phyloP scores from a whole-genome alignment of 1,140 invertebrate genomes.

The Apis cerana region DNA sequence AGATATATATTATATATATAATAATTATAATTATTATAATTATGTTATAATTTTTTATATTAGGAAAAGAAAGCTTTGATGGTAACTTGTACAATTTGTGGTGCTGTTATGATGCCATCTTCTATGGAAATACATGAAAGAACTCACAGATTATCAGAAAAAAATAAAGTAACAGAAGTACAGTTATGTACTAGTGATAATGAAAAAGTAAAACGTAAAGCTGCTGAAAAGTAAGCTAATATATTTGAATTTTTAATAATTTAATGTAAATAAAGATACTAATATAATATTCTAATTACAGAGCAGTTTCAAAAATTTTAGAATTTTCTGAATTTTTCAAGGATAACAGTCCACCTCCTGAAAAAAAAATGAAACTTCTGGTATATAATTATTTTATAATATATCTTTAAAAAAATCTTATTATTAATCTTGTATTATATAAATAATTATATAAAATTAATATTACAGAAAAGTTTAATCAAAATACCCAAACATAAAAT shows the following conservation, averaged over 20 bases:
- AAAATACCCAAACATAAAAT: constrained; percentile 62
- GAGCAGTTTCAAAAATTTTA: constrained; percentile 73
- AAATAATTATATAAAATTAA: constrained; percentile 23
- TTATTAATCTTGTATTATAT: not conserved
- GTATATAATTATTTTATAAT: constrained; percentile 23
- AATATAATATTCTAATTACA: constrained; percentile 49
- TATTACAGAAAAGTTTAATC: constrained; percentile 66
- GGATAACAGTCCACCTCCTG: constrained; percentile 24
- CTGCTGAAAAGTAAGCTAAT: constrained; percentile 80
- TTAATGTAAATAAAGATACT: not conserved
- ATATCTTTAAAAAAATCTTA: not conserved
- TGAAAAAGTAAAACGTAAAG: constrained; percentile 78
- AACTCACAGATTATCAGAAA: constrained; percentile 65
- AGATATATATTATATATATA: not conserved
- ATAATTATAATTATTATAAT: not conserved
- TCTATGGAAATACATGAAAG: constrained; percentile 83
- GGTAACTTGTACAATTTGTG: constrained; percentile 82
- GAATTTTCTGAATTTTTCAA: constrained; percentile 70
- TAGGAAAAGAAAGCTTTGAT: constrained; percentile 82
- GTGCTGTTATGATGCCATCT: constrained; percentile 82
- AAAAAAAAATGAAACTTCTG: constrained; percentile 36
- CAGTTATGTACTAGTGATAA: not conserved
- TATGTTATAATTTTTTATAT: not conserved
- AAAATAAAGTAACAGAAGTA: constrained; percentile 58
- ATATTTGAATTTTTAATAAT: not conserved